phyloP scores from a whole-genome alignment of 2,888 invertebrate genomes.

The Ormyrus thymus region DNA sequence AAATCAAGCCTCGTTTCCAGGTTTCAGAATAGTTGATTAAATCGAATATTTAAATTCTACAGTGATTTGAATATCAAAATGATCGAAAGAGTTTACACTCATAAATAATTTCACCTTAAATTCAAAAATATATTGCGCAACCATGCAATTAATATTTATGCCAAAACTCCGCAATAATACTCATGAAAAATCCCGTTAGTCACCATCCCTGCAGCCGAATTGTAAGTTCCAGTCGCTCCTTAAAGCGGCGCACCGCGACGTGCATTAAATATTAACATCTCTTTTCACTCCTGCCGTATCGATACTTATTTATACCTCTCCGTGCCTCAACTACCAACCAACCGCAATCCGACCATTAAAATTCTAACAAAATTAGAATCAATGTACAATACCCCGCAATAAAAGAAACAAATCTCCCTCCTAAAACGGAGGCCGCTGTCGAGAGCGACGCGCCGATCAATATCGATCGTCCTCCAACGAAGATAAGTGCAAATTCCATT shows the following conservation, averaged over 20 bases:
- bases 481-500: conserved; percentile 44
- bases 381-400: not conserved
- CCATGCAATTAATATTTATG: too few species aligned
- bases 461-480: not conserved
- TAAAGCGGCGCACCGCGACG: not conserved
- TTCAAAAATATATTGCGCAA: too few species aligned
- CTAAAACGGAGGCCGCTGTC: not conserved
- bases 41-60: too few species aligned
- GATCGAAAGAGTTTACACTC: too few species aligned
- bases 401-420: not conserved
- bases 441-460: conserved; percentile 1
- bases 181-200: conserved; percentile 26
- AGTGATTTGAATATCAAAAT: too few species aligned
- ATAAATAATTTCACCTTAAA: too few species aligned
- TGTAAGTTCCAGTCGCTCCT: not conserved
- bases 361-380: not conserved
- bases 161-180: not conserved
- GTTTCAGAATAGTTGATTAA: too few species aligned
- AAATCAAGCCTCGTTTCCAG: too few species aligned
- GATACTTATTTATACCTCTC: too few species aligned
- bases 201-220: conserved; percentile 14
- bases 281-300: not conserved
- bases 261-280: not conserved
- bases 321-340: too few species aligned
- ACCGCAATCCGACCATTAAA: not conserved